Evolutionary conservation across 2,797 vertebrate species (phyloP).

Genomic region (Hippoglossus hippoglossus): DNA sequence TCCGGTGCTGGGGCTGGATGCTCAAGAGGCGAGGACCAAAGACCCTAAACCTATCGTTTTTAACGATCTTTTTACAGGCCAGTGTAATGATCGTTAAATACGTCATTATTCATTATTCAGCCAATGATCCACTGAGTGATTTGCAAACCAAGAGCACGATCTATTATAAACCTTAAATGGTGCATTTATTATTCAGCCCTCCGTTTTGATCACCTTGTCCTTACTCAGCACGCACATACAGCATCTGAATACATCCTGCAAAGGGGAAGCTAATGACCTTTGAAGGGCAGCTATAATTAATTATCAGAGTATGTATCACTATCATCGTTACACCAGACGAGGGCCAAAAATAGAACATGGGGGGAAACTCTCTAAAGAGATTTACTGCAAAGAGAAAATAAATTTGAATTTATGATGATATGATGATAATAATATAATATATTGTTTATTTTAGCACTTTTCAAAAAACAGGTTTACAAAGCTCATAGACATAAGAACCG

Average conservation of each 20-base stretch:
- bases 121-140: constrained; percentile 6
- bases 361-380: too few relatives aligned
- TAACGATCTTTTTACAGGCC: constrained; percentile 16
- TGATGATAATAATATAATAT: too few relatives aligned
- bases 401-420: too few relatives aligned
- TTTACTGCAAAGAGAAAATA: too few relatives aligned
- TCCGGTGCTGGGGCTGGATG: constrained; percentile 17
- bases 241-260: neutral
- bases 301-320: too few relatives aligned
- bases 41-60: constrained; percentile 27
- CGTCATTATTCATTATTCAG: neutral
- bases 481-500: too few relatives aligned
- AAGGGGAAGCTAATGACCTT: neutral
- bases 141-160: constrained; percentile 13
- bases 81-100: constrained; percentile 6
- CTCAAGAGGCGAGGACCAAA: neutral
- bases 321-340: too few relatives aligned
- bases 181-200: constrained; percentile 26
- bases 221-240: neutral
- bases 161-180: constrained; percentile 17
- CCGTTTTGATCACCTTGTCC: neutral
- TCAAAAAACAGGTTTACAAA: too few relatives aligned
- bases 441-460: too few relatives aligned
- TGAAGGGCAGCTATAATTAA: neutral
- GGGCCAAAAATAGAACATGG: too few relatives aligned